Percentiles rank a stretch among this genome's conserved stretches.
Conservation (phyloP, 2,113 vertebrate genomes). For the Athene noctua region DNA sequence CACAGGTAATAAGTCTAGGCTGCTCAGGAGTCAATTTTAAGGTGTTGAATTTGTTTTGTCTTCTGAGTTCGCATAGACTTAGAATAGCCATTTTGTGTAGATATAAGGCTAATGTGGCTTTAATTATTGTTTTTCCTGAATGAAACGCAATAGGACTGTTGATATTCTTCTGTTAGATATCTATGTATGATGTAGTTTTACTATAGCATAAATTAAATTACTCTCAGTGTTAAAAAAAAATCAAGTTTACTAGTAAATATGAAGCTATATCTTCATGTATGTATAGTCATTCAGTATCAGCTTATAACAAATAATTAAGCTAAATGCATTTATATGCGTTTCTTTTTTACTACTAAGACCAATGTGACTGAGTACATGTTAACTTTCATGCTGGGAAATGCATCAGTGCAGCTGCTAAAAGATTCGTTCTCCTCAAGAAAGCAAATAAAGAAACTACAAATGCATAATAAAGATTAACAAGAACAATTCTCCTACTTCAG, state of each 20-base stretch:
- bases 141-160: neutral
- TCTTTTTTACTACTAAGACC: neutral
- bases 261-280: neutral
- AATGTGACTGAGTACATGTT: neutral
- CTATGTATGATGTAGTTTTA: neutral
- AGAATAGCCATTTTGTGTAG: neutral
- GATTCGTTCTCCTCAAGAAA: neutral
- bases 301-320: neutral
- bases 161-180: neutral
- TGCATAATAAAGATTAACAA: neutral
- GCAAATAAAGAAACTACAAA: neutral
- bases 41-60: neutral
- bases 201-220: neutral
- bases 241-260: neutral
- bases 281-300: neutral
- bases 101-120: neutral
- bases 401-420: neutral
- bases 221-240: neutral
- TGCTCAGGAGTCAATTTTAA: neutral
- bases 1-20: neutral
- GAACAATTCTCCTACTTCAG: neutral
- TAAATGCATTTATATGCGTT: neutral
- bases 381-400: neutral
- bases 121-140: neutral
- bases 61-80: neutral